Evolutionary conservation across 2,888 invertebrate species (phyloP).

Genomic region (Dynastes tityus): DNA sequence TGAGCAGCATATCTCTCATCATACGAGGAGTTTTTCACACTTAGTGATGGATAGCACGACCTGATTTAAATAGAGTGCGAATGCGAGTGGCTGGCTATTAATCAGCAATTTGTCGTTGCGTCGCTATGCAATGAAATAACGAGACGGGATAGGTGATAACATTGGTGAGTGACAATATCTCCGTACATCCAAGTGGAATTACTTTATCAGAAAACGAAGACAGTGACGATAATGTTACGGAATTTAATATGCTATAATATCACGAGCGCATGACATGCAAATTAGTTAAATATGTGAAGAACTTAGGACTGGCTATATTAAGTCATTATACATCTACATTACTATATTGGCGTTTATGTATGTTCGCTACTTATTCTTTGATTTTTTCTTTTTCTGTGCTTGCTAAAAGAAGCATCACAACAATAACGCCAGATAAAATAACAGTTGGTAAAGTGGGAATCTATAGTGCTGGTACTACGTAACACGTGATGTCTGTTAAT

Average conservation of each 20-base stretch:
- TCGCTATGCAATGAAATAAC: neutral
- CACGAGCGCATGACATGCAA: slow-evolving; percentile 9
- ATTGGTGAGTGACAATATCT: slow-evolving; percentile 4
- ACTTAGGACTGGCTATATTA: neutral
- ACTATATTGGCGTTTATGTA: neutral
- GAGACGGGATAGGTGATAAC: neutral
- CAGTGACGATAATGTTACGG: neutral
- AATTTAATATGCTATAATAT: neutral
- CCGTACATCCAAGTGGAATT: neutral
- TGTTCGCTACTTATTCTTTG: neutral
- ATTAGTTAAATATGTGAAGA: neutral
- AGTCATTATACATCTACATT: neutral
- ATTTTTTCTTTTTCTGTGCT: neutral
- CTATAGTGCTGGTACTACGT: too few species aligned
- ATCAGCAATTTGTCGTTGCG: slow-evolving; percentile 17
- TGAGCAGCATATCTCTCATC: neutral
- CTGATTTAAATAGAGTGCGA: neutral
- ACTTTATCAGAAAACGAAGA: slow-evolving; percentile 10
- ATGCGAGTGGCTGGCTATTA: neutral
- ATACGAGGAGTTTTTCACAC: neutral
- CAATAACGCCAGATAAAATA: too few species aligned
- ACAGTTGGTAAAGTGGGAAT: too few species aligned
- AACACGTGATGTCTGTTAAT: too few species aligned
- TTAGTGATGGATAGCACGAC: slow-evolving; percentile 1
- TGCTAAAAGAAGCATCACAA: too few species aligned